Evolutionary conservation across 1,140 invertebrate genomes (phyloP).

Genomic region (Zelostemma sp.): DNA sequence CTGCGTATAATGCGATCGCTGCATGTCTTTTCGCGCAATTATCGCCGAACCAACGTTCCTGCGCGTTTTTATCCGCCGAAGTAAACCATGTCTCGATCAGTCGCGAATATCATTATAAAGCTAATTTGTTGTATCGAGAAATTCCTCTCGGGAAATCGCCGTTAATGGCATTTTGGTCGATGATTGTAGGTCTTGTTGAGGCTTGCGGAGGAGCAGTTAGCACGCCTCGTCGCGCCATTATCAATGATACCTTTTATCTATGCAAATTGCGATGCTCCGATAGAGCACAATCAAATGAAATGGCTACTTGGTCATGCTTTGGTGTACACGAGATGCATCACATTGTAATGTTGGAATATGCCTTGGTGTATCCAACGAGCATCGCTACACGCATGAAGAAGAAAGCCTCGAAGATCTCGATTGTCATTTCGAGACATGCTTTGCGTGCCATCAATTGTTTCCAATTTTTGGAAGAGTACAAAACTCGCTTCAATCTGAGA

Average conservation of each 20-base stretch:
- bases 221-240: conserved; percentile 35
- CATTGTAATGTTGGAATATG: conserved; percentile 35
- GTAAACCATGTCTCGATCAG: background rate
- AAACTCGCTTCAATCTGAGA: too few species aligned
- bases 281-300: conserved; percentile 28
- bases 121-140: background rate
- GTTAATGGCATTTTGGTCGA: background rate
- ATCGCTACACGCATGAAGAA: conserved; percentile 36
- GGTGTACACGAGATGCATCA: conserved; percentile 35
- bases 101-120: too few species aligned
- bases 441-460: conserved; percentile 4
- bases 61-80: background rate
- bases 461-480: conserved; percentile 6
- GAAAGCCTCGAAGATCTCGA: conserved; percentile 37
- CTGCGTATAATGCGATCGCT: too few species aligned
- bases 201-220: conserved; percentile 11
- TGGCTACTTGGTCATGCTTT: conserved; percentile 47
- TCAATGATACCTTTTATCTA: conserved; percentile 45
- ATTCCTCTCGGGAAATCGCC: background rate
- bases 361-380: conserved; percentile 17
- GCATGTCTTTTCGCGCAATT: too few species aligned
- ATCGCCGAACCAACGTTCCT: background rate
- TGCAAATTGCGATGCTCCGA: conserved; percentile 34
- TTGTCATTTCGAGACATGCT: conserved; percentile 24
- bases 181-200: background rate